These are phyloP conservation scores for Bathybates hornii DNA, from an alignment of 2,113 vertebrate genomes.

Conservation along the genomic window DNA sequence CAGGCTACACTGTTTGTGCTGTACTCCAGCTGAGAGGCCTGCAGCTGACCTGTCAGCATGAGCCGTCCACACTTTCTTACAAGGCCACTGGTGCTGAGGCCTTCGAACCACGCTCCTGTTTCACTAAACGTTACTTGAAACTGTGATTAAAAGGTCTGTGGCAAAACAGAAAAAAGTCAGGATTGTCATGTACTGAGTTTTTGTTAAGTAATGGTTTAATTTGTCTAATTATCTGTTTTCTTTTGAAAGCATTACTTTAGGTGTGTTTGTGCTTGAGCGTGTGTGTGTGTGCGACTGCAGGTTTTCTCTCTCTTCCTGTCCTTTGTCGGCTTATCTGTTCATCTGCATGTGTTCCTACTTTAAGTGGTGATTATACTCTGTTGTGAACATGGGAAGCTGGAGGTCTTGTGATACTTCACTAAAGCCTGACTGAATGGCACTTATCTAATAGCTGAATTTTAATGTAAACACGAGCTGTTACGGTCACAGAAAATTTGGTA, in stretches of 20 bases:
- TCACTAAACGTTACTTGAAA: constrained; percentile 7
- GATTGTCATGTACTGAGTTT: background rate
- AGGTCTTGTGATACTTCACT: background rate
- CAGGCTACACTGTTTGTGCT: background rate
- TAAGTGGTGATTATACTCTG: background rate
- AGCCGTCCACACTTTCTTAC: constrained; percentile 25
- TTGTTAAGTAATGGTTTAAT: background rate
- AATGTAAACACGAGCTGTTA: background rate
- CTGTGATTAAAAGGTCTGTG: background rate
- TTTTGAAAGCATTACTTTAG: background rate
- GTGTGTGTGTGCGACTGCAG: background rate
- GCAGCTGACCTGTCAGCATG: constrained; percentile 25
- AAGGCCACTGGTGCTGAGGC: constrained; percentile 12
- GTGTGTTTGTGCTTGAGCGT: background rate
- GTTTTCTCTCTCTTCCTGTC: background rate
- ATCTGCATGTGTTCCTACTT: background rate
- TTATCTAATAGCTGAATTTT: background rate
- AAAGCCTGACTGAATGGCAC: background rate
- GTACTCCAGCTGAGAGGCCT: constrained; percentile 5
- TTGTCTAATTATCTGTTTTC: background rate
- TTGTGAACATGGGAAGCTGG: background rate
- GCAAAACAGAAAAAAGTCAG: constrained; percentile 16
- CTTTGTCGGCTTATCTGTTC: background rate
- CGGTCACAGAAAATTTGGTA: background rate
- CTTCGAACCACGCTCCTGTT: constrained; percentile 33